Evolutionary conservation across 2,888 invertebrate genomes (phyloP).

Genomic region (Auanema sp.): DNA sequence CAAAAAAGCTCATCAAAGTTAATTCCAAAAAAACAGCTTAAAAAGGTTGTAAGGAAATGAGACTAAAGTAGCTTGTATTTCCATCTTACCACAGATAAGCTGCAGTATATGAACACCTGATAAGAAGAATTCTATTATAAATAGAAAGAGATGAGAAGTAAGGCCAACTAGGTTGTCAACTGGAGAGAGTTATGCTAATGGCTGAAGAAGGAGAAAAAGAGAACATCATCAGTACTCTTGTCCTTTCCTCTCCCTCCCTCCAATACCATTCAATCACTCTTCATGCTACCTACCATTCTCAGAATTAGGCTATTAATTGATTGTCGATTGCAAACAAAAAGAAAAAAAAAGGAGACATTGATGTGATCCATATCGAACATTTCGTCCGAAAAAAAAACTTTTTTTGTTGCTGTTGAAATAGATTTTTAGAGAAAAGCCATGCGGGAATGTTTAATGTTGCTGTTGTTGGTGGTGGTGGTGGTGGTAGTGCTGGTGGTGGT

Average conservation of each 20-base stretch:
- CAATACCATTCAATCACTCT: too few relatives aligned
- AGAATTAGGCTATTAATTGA: neutral
- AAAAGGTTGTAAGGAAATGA: conserved; percentile 5
- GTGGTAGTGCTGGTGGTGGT: neutral
- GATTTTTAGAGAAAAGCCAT: conserved; percentile 1
- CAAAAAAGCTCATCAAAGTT: neutral
- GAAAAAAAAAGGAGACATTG: neutral
- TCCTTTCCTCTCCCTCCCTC: too few relatives aligned
- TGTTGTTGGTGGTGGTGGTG: conserved; percentile 1
- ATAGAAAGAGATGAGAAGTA: too few relatives aligned
- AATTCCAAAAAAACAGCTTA: neutral
- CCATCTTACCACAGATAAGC: too few relatives aligned
- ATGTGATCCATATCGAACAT: neutral
- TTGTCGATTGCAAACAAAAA: neutral
- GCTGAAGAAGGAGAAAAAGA: neutral
- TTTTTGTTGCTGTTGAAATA: neutral
- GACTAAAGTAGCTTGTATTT: conserved; percentile 1
- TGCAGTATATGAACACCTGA: too few relatives aligned
- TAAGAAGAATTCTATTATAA: too few relatives aligned
- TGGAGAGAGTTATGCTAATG: conserved; percentile 1
- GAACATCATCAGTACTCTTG: too few relatives aligned
- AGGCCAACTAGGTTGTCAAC: too few relatives aligned
- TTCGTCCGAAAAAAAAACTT: neutral
- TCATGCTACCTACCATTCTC: neutral
- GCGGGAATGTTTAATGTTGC: neutral